Conservation (phyloP, 2,797 vertebrate species). For the Salmo trutta region DNA sequence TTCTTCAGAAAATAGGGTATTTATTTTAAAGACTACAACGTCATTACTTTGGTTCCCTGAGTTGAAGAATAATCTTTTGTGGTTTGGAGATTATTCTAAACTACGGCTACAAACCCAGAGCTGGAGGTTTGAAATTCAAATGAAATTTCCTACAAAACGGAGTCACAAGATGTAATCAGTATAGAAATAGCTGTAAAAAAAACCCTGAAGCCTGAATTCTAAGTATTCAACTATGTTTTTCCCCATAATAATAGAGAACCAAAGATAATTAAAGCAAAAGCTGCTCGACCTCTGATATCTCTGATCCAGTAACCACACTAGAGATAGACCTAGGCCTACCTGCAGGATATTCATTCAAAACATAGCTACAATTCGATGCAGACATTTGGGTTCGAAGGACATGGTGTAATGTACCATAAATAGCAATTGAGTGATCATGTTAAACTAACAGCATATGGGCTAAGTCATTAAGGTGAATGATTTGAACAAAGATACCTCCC, state of each 20-base stretch:
- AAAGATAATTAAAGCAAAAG: not conserved
- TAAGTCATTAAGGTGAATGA: not conserved
- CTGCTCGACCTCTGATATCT: not conserved
- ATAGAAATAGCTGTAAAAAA: conserved; percentile 24
- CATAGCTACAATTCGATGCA: not conserved
- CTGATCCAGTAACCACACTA: not conserved
- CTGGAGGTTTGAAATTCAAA: conserved; percentile 10
- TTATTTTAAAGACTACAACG: not conserved
- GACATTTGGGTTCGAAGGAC: not conserved
- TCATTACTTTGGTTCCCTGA: not conserved
- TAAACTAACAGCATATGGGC: not conserved
- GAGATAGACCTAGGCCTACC: not conserved
- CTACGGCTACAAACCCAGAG: not conserved
- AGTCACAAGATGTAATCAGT: conserved; percentile 27
- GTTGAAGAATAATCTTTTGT: conserved; percentile 10
- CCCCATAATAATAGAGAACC: not conserved
- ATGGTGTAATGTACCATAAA: not conserved
- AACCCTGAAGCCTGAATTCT: conserved; percentile 22
- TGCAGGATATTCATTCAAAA: not conserved
- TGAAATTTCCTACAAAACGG: conserved; percentile 30
- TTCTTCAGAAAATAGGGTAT: too few relatives aligned
- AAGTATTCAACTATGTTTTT: conserved; percentile 43
- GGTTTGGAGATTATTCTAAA: conserved; percentile 15
- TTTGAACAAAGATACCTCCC: not conserved
- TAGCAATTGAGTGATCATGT: not conserved